Percentiles rank a stretch among this genome's conserved stretches.
These are phyloP conservation scores for Entomobrya multifasciata DNA, from an alignment of 2,888 invertebrate genomes.

Conservation along the genomic window DNA sequence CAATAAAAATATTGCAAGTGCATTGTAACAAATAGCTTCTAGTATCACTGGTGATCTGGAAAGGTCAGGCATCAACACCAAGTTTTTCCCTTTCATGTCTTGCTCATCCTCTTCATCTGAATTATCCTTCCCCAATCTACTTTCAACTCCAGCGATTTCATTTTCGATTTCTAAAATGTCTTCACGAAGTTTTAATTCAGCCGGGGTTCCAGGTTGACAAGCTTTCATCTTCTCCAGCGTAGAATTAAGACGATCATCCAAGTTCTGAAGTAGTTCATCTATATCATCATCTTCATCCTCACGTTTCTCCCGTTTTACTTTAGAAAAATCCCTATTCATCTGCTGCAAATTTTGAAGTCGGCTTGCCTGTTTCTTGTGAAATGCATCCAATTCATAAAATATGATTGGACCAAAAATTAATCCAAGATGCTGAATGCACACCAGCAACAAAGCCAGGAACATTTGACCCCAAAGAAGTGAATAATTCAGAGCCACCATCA, in stretches of 20 bases:
- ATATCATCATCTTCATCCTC: slow-evolving; percentile 36
- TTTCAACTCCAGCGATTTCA: slow-evolving; percentile 77
- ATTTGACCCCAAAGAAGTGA: slow-evolving; percentile 83
- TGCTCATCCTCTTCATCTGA: slow-evolving; percentile 19
- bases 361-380: slow-evolving; percentile 45
- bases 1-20: slow-evolving; percentile 90
- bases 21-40: slow-evolving; percentile 90
- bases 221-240: slow-evolving; percentile 31
- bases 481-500: slow-evolving; percentile 87
- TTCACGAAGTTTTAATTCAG: neutral
- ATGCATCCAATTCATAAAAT: slow-evolving; percentile 73
- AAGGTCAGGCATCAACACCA: slow-evolving; percentile 76
- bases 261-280: slow-evolving; percentile 23
- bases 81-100: slow-evolving; percentile 35
- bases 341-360: slow-evolving; percentile 48
- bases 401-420: slow-evolving; percentile 77
- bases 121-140: slow-evolving; percentile 43
- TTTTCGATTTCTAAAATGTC: slow-evolving; percentile 57
- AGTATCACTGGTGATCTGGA: slow-evolving; percentile 83
- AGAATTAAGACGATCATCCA: slow-evolving; percentile 65
- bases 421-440: slow-evolving; percentile 72
- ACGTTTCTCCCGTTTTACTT: neutral
- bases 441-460: slow-evolving; percentile 65
- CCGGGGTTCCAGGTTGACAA: neutral
- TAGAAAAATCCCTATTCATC: slow-evolving; percentile 54